These are phyloP conservation scores for Allacma fusca DNA, from an alignment of 2,888 invertebrate genomes.

Conservation along the genomic window DNA sequence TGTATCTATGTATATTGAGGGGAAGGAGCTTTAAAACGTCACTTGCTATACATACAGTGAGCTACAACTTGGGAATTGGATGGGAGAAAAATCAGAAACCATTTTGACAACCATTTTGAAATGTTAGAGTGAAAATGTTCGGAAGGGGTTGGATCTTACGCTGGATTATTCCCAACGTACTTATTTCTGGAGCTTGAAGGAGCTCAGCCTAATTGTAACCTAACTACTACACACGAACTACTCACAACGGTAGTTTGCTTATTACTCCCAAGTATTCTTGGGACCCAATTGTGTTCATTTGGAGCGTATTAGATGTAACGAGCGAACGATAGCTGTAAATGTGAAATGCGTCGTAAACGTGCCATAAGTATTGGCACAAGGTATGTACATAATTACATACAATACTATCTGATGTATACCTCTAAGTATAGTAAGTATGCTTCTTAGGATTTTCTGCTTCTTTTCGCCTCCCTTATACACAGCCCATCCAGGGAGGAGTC, in stretches of 20 bases:
- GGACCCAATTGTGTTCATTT: slow-evolving; percentile 18
- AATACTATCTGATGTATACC: too few relatives aligned
- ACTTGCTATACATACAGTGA: too few relatives aligned
- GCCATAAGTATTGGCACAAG: not conserved
- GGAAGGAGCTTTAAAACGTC: too few relatives aligned
- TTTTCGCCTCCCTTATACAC: not conserved
- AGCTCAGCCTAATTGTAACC: too few relatives aligned
- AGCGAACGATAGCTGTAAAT: slow-evolving; percentile 19
- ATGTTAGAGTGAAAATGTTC: not conserved
- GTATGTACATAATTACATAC: too few relatives aligned
- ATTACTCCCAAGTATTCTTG: not conserved
- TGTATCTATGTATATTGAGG: not conserved
- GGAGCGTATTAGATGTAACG: not conserved
- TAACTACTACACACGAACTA: too few relatives aligned
- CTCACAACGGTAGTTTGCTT: not conserved
- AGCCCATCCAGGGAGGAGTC: too few relatives aligned
- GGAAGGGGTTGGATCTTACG: too few relatives aligned
- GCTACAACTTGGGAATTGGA: not conserved
- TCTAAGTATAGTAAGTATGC: too few relatives aligned
- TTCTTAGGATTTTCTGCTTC: too few relatives aligned
- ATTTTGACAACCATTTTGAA: not conserved
- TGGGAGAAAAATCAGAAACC: not conserved
- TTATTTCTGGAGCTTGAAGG: too few relatives aligned
- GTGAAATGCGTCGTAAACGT: slow-evolving; percentile 13
- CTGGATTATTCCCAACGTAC: too few relatives aligned